phyloP scores from a whole-genome alignment of 2,113 vertebrate species.

The Oryzias celebensis region DNA sequence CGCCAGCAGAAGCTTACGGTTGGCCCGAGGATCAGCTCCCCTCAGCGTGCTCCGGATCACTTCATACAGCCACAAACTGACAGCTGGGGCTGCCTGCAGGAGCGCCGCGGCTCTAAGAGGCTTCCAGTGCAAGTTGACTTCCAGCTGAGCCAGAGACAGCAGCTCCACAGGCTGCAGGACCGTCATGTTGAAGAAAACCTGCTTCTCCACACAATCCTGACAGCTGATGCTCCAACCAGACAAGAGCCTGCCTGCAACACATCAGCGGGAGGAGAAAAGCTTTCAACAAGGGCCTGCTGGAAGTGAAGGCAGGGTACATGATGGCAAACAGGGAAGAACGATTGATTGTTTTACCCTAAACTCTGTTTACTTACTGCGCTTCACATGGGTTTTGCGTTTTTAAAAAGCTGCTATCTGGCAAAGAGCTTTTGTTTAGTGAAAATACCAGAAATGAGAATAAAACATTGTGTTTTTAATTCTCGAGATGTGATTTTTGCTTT shows the following conservation, averaged over 20 bases:
- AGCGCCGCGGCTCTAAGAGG: slow-evolving; percentile 28
- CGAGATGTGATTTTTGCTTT: no score
- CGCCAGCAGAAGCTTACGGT: slow-evolving; percentile 73
- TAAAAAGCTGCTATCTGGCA: no score
- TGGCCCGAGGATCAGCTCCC: slow-evolving; percentile 35
- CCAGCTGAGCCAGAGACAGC: slow-evolving; percentile 83
- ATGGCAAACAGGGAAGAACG: not conserved
- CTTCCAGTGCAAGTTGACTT: slow-evolving; percentile 78
- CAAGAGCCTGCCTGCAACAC: slow-evolving; percentile 50
- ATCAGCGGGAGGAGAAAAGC: not conserved
- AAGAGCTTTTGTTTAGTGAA: no score
- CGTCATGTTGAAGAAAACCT: slow-evolving; percentile 86
- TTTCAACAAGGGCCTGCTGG: not conserved
- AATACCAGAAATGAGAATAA: no score
- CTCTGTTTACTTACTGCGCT: no score
- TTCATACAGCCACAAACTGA: slow-evolving; percentile 79
- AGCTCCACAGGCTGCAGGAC: slow-evolving; percentile 82
- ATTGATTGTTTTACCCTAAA: no score
- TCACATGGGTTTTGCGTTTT: no score
- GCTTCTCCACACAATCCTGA: slow-evolving; percentile 78
- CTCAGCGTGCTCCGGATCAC: slow-evolving; percentile 48
- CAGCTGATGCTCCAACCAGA: slow-evolving; percentile 50
- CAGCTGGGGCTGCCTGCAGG: slow-evolving; percentile 21
- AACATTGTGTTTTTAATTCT: no score
- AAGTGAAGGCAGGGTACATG: not conserved